Conservation (phyloP, 1,140 invertebrate species). For the Manduca sexta region DNA sequence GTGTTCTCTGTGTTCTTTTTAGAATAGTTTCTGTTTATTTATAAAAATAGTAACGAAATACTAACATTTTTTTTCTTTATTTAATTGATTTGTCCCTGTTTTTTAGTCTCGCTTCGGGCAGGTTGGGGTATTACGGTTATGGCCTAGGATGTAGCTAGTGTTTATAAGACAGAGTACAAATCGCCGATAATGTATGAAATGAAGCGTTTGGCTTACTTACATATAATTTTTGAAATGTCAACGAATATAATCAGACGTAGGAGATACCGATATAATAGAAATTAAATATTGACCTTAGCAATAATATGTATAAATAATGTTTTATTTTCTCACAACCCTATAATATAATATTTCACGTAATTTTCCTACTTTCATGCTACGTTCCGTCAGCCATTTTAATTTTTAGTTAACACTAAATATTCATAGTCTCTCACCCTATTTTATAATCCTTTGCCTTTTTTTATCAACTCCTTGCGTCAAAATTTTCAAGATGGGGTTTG, state of each 20-base stretch:
- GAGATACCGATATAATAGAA: constrained; percentile 71
- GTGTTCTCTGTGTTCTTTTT: constrained; percentile 55
- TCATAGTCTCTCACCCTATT: no score
- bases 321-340: constrained; percentile 43
- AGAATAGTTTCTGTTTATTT: constrained; percentile 53
- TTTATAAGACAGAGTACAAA: constrained; percentile 70
- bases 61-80: constrained; percentile 14
- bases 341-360: no score
- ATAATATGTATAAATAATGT: constrained; percentile 72
- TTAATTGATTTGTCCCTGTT: constrained; percentile 22
- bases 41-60: constrained; percentile 32
- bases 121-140: constrained; percentile 73
- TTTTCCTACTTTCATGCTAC: no score
- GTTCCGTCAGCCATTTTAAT: no score
- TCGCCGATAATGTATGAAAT: constrained; percentile 54
- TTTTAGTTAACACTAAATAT: no score
- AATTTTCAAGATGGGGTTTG: no score
- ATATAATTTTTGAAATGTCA: constrained; percentile 66
- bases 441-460: no score
- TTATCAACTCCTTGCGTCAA: no score
- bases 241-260: constrained; percentile 75
- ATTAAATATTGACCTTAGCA: constrained; percentile 74
- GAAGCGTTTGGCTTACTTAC: constrained; percentile 60
- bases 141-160: constrained; percentile 72
- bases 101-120: constrained; percentile 64